Evolutionary conservation across 2,797 vertebrate genomes (phyloP), one percentile per base, ranked within the genome.

Genomic region (Cuniculus paca): DNA sequence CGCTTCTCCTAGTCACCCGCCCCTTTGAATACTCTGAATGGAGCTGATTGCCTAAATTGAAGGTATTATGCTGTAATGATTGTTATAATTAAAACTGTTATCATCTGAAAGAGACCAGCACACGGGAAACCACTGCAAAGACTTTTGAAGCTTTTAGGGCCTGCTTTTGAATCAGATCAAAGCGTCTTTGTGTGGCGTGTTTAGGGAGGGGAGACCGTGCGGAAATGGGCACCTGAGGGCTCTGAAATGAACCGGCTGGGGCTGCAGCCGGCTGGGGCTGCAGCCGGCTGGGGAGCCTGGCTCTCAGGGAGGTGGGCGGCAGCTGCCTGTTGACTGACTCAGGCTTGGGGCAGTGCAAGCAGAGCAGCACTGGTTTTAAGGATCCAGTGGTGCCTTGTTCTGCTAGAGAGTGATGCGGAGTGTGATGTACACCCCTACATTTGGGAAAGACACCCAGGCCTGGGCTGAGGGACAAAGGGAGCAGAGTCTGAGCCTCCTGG

Each of bases 51-150:
- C 97, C 96, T 95, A 97, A 97, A 98, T 97, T 96, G 95, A 96
- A 98, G 97, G 97, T 96, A 98, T 98, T 97, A 97, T 97, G 94
- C 90, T 89, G 58, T 96, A 97, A 96, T 97, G 98, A 98, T 96
- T 81, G 85, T 97, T 97, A 96, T 97, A 98, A 98, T 98, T 98
- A 97, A 97, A 98, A 97, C 96, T 97, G 96, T 98, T 97, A 97
- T 95, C 97, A 97, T 98, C 93, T 97, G 94, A 97, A 97, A 97
- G 96, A 97, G 92, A 96, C 88, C 80, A 96, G 96, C 96, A 85
- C 91, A 80, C 20, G 86, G 79, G 94, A 97, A 97, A 91, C 97
- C 90, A 91, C 72, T 52, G 96, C 79, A 89, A 96, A 96, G 97
- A 96, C 94, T 97, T 96, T 96, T 31, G 89, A 88, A 97, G 95